Evolutionary conservation across 2,797 vertebrate genomes (phyloP).

Genomic region (Hoplostethus mediterraneus): DNA sequence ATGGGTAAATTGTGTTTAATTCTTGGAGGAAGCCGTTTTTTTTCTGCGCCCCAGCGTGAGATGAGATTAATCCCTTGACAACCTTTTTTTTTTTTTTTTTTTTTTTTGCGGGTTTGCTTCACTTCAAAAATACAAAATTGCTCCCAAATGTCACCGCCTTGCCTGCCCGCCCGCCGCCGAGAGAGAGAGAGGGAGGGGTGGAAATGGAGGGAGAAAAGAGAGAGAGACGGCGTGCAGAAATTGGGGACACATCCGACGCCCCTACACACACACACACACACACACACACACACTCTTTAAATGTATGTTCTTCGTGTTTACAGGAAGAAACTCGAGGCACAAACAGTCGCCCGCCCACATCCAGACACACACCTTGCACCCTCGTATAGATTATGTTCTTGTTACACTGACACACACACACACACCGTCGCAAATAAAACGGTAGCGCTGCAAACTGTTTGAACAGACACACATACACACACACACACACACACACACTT

Average conservation of each 20-base stretch:
- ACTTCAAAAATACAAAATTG: conserved; percentile 83
- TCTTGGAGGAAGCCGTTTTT: conserved; percentile 85
- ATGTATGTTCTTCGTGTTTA: conserved; percentile 60
- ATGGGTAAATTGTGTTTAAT: conserved; percentile 90
- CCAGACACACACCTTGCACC: conserved; percentile 78
- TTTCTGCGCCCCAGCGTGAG: conserved; percentile 85
- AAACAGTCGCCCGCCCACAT: conserved; percentile 72
- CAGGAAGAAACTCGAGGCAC: conserved; percentile 67
- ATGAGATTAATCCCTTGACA: conserved; percentile 90
- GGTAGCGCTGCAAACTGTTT: conserved; percentile 70
- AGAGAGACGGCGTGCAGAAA: conserved; percentile 55
- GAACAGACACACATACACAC: conserved; percentile 40
- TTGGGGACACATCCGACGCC: conserved; percentile 56
- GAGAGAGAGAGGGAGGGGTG: conserved; percentile 60
- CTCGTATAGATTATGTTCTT: conserved; percentile 82
- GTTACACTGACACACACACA: conserved; percentile 74
- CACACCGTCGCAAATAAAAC: conserved; percentile 63
- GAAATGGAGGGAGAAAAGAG: conserved; percentile 51
- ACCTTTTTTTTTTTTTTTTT: too few species aligned
- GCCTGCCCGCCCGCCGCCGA: conserved; percentile 53
- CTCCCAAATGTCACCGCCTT: conserved; percentile 84
- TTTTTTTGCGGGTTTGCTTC: conserved; percentile 63
- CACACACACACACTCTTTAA: conserved; percentile 45
- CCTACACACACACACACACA: conserved; percentile 20
- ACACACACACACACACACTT: conserved; percentile 67